Conservation (phyloP, 2,888 invertebrate genomes). For the Alsophila aescularia region DNA sequence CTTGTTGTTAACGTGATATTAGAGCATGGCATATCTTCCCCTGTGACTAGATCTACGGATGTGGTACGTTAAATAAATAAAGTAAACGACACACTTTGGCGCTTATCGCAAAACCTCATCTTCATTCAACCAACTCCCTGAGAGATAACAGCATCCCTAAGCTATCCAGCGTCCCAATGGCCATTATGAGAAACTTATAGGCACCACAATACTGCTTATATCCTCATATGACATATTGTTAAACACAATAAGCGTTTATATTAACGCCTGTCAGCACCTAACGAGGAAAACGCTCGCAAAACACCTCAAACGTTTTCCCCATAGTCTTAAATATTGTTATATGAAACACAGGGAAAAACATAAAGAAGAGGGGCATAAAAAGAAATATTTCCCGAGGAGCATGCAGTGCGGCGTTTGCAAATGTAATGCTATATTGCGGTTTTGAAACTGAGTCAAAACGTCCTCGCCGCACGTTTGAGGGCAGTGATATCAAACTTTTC, state of each 20-base stretch:
- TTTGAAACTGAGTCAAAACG: conserved; percentile 46
- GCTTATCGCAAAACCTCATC: conserved; percentile 11
- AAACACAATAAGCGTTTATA: conserved; percentile 21
- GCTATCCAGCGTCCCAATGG: conserved; percentile 3
- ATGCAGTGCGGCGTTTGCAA: conserved; percentile 33
- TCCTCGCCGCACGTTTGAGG: conserved; percentile 8
- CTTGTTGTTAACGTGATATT: too few species aligned
- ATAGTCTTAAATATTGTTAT: conserved; percentile 10
- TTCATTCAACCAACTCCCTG: conserved; percentile 3
- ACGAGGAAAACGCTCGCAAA: conserved; percentile 15
- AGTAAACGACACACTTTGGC: not conserved
- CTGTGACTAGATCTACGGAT: too few species aligned
- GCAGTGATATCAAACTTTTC: conserved; percentile 33
- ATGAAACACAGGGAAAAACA: conserved; percentile 3
- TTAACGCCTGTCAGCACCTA: conserved; percentile 13
- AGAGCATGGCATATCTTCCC: too few species aligned
- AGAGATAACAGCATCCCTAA: conserved; percentile 5
- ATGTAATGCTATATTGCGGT: conserved; percentile 36
- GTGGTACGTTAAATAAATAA: not conserved
- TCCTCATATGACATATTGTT: conserved; percentile 11
- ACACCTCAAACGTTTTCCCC: conserved; percentile 15
- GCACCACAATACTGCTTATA: conserved; percentile 1
- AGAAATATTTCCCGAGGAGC: conserved; percentile 3
- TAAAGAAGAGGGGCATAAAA: conserved; percentile 3
- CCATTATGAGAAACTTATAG: conserved; percentile 19